These are phyloP conservation scores for Bryconaethiops microstoma DNA, from an alignment of 2,797 vertebrate genomes.

Conservation along the genomic window DNA sequence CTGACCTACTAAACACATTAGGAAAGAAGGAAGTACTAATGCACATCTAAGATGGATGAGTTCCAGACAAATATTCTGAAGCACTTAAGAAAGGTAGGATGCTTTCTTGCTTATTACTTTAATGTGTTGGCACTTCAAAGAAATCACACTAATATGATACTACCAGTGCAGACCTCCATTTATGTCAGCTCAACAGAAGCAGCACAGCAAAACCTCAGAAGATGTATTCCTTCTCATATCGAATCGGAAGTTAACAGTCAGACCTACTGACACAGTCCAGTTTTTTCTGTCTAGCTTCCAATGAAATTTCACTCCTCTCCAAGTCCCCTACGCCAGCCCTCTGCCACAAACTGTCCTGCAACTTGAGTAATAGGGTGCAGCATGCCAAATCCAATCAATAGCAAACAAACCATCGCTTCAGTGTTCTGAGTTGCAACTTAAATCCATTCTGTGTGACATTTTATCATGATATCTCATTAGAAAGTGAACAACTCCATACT, in stretches of 20 bases:
- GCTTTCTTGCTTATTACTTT: background rate
- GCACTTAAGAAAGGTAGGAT: background rate
- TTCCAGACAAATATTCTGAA: constrained; percentile 1
- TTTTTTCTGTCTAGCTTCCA: background rate
- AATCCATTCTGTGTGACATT: constrained; percentile 33
- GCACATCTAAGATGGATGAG: background rate
- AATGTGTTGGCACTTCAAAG: background rate
- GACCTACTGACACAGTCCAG: constrained; percentile 5
- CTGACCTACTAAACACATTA: constrained; percentile 8
- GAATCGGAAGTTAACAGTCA: constrained; percentile 4
- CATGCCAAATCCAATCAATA: constrained; percentile 41
- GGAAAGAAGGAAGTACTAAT: background rate
- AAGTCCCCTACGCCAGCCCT: background rate
- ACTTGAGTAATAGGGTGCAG: constrained; percentile 21
- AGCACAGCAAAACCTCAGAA: background rate
- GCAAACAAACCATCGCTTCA: constrained; percentile 25
- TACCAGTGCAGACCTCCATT: background rate
- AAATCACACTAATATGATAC: constrained; percentile 1
- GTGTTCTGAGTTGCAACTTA: constrained; percentile 6
- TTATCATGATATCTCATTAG: constrained; percentile 38
- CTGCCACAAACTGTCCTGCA: constrained; percentile 15
- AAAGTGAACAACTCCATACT: background rate
- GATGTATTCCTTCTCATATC: background rate
- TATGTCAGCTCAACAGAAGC: background rate
- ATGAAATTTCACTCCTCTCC: background rate